These are phyloP conservation scores for Percina caprodes DNA, from an alignment of 2,113 vertebrate species.

Conservation along the genomic window DNA sequence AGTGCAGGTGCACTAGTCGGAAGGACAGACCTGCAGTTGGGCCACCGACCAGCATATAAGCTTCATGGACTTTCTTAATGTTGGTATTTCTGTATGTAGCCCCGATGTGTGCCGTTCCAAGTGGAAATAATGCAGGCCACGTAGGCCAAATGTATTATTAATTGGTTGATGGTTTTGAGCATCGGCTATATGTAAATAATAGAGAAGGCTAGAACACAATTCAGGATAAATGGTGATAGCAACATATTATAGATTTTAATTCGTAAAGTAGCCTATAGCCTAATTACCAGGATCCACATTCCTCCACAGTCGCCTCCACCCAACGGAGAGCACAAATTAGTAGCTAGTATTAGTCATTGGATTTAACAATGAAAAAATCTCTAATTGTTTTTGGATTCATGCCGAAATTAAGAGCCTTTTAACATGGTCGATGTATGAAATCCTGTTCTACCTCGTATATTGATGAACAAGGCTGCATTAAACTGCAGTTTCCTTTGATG, in stretches of 20 bases:
- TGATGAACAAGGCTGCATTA: constrained; percentile 16
- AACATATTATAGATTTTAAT: background rate
- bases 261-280: background rate
- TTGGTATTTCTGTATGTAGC: constrained; percentile 50
- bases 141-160: constrained; percentile 24
- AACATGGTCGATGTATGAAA: background rate
- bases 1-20: constrained; percentile 82
- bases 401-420: constrained; percentile 32
- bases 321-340: background rate
- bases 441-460: constrained; percentile 27
- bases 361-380: background rate
- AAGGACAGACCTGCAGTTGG: background rate
- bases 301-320: background rate
- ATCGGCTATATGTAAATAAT: constrained; percentile 7
- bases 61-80: constrained; percentile 53
- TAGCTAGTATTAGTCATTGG: too few relatives aligned
- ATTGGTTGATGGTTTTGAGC: background rate
- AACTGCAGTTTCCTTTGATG: constrained; percentile 22
- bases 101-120: constrained; percentile 28
- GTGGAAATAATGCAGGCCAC: constrained; percentile 13
- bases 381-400: background rate
- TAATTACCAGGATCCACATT: background rate
- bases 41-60: constrained; percentile 66
- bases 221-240: background rate
- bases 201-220: constrained; percentile 18